Conservation (phyloP, 2,888 invertebrate species). For the Sturmia bella region DNA sequence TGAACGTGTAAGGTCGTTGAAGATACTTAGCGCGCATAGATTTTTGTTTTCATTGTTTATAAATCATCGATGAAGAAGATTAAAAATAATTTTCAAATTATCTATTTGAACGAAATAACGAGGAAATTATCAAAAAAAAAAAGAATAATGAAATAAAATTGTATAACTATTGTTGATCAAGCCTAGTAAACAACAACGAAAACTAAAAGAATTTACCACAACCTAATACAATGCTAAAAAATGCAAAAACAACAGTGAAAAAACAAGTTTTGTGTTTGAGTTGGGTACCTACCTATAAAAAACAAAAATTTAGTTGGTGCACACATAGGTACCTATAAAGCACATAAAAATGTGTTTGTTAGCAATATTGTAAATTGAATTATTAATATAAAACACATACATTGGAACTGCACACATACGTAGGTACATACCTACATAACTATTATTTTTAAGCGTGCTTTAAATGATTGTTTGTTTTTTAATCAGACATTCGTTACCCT, state of each 20-base stretch:
- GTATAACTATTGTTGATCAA: neutral
- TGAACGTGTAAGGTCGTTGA: constrained; percentile 71
- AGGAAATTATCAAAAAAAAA: constrained; percentile 20
- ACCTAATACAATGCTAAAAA: constrained; percentile 46
- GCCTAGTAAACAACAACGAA: constrained; percentile 43
- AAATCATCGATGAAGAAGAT: constrained; percentile 41
- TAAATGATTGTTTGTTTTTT: constrained; percentile 5
- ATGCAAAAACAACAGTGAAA: constrained; percentile 60
- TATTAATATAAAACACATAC: neutral
- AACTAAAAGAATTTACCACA: constrained; percentile 62
- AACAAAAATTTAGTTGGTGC: constrained; percentile 25
- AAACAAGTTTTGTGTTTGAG: constrained; percentile 55
- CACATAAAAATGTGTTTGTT: constrained; percentile 21
- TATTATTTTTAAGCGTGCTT: constrained; percentile 5
- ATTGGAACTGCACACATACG: too few species aligned
- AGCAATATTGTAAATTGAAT: neutral
- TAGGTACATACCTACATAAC: neutral
- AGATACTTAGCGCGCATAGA: constrained; percentile 56
- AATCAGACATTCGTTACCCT: neutral
- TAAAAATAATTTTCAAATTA: constrained; percentile 16
- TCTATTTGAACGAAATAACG: constrained; percentile 6
- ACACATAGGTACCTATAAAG: constrained; percentile 5
- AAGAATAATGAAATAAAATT: constrained; percentile 25
- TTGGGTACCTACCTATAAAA: constrained; percentile 11
- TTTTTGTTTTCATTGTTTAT: neutral